Conservation (phyloP, 2,888 invertebrate species). For the Junonia oenone region DNA sequence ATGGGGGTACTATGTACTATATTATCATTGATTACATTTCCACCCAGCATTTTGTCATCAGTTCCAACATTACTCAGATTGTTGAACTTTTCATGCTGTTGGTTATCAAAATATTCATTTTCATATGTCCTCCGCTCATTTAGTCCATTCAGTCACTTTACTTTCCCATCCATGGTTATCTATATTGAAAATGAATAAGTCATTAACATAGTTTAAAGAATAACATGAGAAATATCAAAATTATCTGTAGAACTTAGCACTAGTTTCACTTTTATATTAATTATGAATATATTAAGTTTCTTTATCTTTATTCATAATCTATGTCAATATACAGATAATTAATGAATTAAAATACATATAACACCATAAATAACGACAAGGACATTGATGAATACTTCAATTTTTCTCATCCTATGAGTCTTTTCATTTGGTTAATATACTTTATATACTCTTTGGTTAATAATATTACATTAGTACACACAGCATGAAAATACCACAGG, state of each 20-base stretch:
- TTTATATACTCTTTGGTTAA: too few species aligned
- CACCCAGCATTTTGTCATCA: conserved; percentile 61
- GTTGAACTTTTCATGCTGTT: conserved; percentile 53
- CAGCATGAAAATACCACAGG: conserved; percentile 37
- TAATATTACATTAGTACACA: conserved; percentile 40
- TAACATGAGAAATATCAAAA: too few species aligned
- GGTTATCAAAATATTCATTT: conserved; percentile 34
- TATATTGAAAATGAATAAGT: conserved; percentile 36
- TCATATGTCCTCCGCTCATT: conserved; percentile 32
- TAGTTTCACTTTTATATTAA: too few species aligned
- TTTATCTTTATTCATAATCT: too few species aligned
- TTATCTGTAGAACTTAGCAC: too few species aligned
- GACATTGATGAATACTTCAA: neutral
- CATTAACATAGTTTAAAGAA: conserved; percentile 23
- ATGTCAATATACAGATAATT: too few species aligned
- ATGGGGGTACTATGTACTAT: conserved; percentile 61
- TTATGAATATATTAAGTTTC: too few species aligned
- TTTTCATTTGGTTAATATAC: too few species aligned
- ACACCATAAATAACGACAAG: neutral
- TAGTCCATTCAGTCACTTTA: conserved; percentile 50
- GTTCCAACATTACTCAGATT: conserved; percentile 59
- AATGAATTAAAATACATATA: too few species aligned
- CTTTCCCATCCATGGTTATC: conserved; percentile 66
- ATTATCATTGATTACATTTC: conserved; percentile 76
- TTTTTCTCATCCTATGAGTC: neutral